Percentiles rank a stretch among this genome's conserved stretches.
Evolutionary conservation across 2,888 invertebrate genomes (phyloP).

Genomic region (Gerris lacustris): DNA sequence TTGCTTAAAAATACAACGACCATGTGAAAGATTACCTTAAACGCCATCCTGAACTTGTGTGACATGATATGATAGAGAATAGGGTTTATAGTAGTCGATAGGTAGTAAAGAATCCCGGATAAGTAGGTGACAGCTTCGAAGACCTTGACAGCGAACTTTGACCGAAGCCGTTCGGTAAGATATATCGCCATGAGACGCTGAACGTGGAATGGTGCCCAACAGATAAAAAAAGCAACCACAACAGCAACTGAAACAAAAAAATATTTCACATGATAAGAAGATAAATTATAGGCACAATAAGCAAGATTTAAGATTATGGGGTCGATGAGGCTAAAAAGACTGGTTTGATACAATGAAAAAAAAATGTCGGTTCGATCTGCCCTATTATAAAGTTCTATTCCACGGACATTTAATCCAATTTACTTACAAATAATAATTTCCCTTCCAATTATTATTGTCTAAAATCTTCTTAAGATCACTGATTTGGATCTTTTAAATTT

Average conservation of each 20-base stretch:
- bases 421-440: too few relatives aligned
- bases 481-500: too few relatives aligned
- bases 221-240: slow-evolving; percentile 78
- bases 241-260: slow-evolving; percentile 57
- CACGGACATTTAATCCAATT: too few relatives aligned
- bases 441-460: too few relatives aligned
- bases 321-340: not conserved
- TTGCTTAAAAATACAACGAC: too few relatives aligned
- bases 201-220: slow-evolving; percentile 88
- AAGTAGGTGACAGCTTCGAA: slow-evolving; percentile 63
- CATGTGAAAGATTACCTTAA: slow-evolving; percentile 52
- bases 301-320: too few relatives aligned
- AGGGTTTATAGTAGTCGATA: slow-evolving; percentile 87
- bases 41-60: slow-evolving; percentile 82
- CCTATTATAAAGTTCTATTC: too few relatives aligned
- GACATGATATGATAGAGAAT: slow-evolving; percentile 91
- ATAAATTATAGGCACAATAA: too few relatives aligned
- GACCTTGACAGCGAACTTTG: slow-evolving; percentile 41
- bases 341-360: not conserved
- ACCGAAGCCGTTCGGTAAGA: slow-evolving; percentile 42
- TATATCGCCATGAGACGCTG: slow-evolving; percentile 74
- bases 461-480: too few relatives aligned
- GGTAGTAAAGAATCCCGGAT: slow-evolving; percentile 80
- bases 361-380: too few relatives aligned
- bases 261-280: not conserved